phyloP scores from a whole-genome alignment of 2,113 vertebrate genomes.

The Cettia cetti region DNA sequence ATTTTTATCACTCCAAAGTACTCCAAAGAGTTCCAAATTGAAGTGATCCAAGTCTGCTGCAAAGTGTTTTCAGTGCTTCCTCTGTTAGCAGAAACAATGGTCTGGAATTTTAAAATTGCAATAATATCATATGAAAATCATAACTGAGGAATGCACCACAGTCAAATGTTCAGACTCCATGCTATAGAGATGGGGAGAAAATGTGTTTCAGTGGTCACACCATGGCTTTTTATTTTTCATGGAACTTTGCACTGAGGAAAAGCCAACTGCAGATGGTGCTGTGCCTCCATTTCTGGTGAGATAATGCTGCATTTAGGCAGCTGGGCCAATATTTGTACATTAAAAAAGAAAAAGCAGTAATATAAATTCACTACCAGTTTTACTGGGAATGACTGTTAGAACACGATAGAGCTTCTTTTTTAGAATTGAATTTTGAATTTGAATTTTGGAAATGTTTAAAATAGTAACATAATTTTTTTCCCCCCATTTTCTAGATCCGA shows the following conservation, averaged over 20 bases:
- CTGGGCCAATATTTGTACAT: not conserved
- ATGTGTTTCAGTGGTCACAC: not conserved
- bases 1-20: not conserved
- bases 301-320: not conserved
- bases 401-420: fast-evolving
- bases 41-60: not conserved
- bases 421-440: too few species aligned
- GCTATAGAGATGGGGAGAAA: not conserved
- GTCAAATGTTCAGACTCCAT: not conserved
- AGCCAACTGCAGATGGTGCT: constrained; percentile 69
- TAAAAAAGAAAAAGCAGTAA: not conserved
- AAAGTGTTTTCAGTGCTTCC: not conserved
- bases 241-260: not conserved
- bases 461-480: not conserved
- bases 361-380: not conserved
- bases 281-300: constrained; percentile 4
- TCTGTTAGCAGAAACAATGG: not conserved
- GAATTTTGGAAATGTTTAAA: not conserved
- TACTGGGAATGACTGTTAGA: not conserved
- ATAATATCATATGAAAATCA: not conserved
- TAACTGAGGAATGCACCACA: not conserved
- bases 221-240: not conserved
- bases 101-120: not conserved
- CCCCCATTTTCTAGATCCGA: constrained; percentile 81
- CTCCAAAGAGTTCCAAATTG: not conserved